These are phyloP conservation scores for Andrena hattorfiana DNA, from an alignment of 2,888 invertebrate genomes.

Conservation along the genomic window DNA sequence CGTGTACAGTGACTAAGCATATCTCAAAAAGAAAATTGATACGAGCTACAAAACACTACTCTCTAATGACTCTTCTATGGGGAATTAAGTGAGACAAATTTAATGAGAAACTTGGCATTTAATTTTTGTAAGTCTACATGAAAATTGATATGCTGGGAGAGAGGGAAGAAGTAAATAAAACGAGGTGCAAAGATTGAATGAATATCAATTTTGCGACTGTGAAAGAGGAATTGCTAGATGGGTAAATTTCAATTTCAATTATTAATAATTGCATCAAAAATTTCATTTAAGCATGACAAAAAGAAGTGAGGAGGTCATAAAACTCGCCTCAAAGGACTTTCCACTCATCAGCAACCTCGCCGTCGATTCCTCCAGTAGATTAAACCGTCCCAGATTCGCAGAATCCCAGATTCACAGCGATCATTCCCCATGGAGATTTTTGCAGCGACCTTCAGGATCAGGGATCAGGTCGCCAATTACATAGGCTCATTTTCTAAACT, in stretches of 20 bases:
- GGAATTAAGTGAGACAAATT: no score
- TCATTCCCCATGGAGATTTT: background rate
- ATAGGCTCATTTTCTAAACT: background rate
- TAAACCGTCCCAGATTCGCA: slow-evolving; percentile 24
- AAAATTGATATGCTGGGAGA: background rate
- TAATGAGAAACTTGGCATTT: no score
- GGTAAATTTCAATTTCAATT: no score
- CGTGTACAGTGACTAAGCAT: background rate
- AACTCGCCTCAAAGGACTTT: background rate
- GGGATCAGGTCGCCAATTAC: background rate
- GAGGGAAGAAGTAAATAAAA: background rate
- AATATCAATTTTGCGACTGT: background rate
- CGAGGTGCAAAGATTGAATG: background rate
- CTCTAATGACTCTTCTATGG: no score
- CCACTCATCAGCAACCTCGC: background rate
- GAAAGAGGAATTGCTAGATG: no score
- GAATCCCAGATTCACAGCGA: background rate
- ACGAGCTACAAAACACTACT: no score
- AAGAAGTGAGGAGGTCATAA: background rate
- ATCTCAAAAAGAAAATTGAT: no score
- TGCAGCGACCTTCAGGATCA: background rate
- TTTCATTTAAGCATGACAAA: no score
- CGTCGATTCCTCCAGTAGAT: slow-evolving; percentile 20
- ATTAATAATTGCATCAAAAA: no score
- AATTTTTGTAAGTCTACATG: no score